Evolutionary conservation across 2,797 vertebrate genomes (phyloP), one percentile per base, ranked within the genome.

Genomic region (Antennarius maculatus): DNA sequence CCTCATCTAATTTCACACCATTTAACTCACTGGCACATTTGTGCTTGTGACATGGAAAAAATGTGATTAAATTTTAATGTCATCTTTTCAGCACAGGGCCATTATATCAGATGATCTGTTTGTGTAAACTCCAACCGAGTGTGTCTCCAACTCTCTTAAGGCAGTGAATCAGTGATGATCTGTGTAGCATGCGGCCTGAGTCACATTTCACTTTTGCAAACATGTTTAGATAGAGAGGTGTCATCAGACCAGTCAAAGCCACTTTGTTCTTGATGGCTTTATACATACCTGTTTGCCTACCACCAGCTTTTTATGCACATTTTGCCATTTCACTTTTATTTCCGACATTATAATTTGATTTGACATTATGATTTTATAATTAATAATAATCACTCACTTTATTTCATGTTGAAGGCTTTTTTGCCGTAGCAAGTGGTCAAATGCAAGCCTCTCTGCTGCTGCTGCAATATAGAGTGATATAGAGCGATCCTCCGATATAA

Each of bases 21-120:
- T 73, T 77, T 71, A 75, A 63, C 69, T 53, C 67, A 15, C 16
- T 57, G 74, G 56, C 43, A 67, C 61, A 57, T 66, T 60, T 52
- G 23, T 54, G 60, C 31, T 55, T 50, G 34, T 53, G 12, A 76
- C 27, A 37, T 27, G 31, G 34, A 80, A 72, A 75, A 54, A 74
- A 60, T 54, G 29, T 11, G 23, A 78, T 83, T 54, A 65, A 75
- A 71, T 74, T 76, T 82, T 73, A 75, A 79, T 80, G 55, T 43
- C n/a, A 28, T 71, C 52, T 66, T 69, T 77, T 69, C 53, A 64
- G 14, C 18, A 2, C 2, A n/a, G 65, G 54, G 46, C 47, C 31
- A 54, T 69, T 7, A 14, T 66, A 47, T 77, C 63, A 58, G 61
- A 57, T 47, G 1, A 66, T 61, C 71, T 34, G 55, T 81, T 86